Percentiles rank a stretch among this genome's conserved stretches.
These are phyloP conservation scores for Lumbricus terrestris DNA, from an alignment of 2,888 invertebrate species.

Conservation along the genomic window DNA sequence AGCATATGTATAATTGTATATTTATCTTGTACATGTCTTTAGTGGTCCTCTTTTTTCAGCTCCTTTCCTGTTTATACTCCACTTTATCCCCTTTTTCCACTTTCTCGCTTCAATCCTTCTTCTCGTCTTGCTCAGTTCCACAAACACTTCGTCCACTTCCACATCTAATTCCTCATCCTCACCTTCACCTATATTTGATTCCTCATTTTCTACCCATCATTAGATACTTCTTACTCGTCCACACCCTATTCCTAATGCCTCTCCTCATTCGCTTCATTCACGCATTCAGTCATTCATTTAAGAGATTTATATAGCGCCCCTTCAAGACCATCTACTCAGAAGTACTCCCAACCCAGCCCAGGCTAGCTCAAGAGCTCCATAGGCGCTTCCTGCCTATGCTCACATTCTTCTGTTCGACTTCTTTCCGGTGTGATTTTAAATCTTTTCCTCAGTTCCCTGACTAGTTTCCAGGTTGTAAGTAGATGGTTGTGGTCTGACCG, in stretches of 20 bases:
- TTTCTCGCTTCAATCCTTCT: background rate
- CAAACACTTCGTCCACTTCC: background rate
- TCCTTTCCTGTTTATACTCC: background rate
- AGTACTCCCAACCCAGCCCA: too few relatives aligned
- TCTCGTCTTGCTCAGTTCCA: background rate
- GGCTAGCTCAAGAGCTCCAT: too few relatives aligned
- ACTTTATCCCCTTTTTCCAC: background rate
- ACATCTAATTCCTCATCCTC: background rate
- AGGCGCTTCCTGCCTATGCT: background rate
- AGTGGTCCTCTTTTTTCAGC: background rate
- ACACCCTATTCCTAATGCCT: background rate
- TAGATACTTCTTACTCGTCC: background rate
- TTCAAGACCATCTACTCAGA: too few relatives aligned
- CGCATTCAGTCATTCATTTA: too few relatives aligned
- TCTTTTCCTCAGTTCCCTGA: background rate
- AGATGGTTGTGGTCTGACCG: background rate
- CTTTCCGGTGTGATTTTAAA: background rate
- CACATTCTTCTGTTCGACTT: background rate
- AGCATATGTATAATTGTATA: too few relatives aligned
- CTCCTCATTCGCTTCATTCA: background rate
- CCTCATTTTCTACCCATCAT: background rate
- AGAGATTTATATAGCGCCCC: too few relatives aligned
- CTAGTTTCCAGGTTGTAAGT: background rate
- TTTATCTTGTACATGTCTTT: background rate
- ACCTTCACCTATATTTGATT: background rate